Base-by-base conservation (phyloP, 2,113 vertebrate genomes). In the Hymenochirus boettgeri region DNA sequence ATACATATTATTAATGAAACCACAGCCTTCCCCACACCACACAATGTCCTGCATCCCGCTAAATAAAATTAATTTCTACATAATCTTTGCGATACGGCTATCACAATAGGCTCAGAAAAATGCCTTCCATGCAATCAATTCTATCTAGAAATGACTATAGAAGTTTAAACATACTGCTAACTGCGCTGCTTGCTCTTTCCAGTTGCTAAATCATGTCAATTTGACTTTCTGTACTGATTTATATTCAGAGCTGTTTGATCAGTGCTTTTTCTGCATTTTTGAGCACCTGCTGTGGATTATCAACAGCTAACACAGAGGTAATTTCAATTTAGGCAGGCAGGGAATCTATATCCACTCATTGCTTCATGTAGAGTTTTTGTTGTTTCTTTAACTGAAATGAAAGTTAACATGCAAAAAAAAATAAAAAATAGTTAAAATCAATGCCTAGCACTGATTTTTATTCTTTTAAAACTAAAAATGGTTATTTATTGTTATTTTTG, bases 251-350 rank as follows among this genome's bases (percentile, higher is more conserved):
- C 35, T 31, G 46, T 66, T 57, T 66, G 45, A 66, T 51, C 63
- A 48, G 22, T 50, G 55, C 54, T 51, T n/a, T 66, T 57, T 66
- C 53, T 46, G 45, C 42, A 58, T 51, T 37, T 11, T 21, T 10
- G 45, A 52, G 55, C 54, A 59, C 54, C 54, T 66, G 46, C 64
- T 58, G 64, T 66, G 55, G 55, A 66, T 59, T 51, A 66, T 31
- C 45, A 52, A 58, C 55, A 57, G n/a, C 29, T 37, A 66, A 42
- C 55, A 51, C 55, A 39, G 55, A 66, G 64, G 64, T 51, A 57
- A 57, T 65, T 65, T 65, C 53, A 65, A 50, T 57, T 65, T 57
- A 65, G 56, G 27, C 27, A 65, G 54, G 63, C 57, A 65, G 54
- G 63, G 54, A 65, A 57, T 39, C 63, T 46, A 12, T 48, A 65